phyloP scores from a whole-genome alignment of 2,113 vertebrate species.

The Alosa alosa region DNA sequence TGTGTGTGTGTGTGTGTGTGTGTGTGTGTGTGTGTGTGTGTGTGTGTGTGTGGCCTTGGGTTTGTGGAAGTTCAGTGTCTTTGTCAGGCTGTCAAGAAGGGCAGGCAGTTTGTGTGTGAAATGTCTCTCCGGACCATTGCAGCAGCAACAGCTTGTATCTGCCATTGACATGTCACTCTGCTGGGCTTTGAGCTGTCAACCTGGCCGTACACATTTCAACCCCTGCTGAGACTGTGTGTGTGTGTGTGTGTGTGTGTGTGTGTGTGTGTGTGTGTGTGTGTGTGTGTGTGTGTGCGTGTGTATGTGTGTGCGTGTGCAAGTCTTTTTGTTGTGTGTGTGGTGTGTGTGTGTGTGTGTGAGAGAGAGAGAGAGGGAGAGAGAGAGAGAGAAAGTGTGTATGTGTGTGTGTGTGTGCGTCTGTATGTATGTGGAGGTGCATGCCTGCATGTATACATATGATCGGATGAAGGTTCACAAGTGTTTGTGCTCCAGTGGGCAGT shows the following conservation, averaged over 20 bases:
- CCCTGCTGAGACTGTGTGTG: slow-evolving; percentile 33
- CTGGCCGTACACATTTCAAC: slow-evolving; percentile 44
- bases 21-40: neutral
- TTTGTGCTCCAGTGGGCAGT: neutral
- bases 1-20: slow-evolving; percentile 25
- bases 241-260: neutral
- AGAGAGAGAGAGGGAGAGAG: too few species aligned
- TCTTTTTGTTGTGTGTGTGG: too few species aligned
- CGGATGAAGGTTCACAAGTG: neutral
- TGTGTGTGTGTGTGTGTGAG: too few species aligned
- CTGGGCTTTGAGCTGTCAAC: slow-evolving; percentile 63
- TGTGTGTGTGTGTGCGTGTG: too few species aligned
- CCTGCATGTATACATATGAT: neutral
- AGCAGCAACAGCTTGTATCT: slow-evolving; percentile 67
- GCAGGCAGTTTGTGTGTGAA: slow-evolving; percentile 58
- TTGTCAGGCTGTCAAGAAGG: slow-evolving; percentile 71
- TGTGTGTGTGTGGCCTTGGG: slow-evolving; percentile 35
- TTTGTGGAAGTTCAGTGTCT: slow-evolving; percentile 58
- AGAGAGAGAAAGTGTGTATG: neutral
- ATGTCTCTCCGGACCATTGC: slow-evolving; percentile 53
- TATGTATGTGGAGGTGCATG: neutral
- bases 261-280: neutral
- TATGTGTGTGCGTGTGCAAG: too few species aligned
- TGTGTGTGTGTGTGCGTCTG: neutral
- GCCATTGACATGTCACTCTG: slow-evolving; percentile 68